phyloP scores from a whole-genome alignment of 2,888 invertebrate species.

The Scrobipalpa costella region DNA sequence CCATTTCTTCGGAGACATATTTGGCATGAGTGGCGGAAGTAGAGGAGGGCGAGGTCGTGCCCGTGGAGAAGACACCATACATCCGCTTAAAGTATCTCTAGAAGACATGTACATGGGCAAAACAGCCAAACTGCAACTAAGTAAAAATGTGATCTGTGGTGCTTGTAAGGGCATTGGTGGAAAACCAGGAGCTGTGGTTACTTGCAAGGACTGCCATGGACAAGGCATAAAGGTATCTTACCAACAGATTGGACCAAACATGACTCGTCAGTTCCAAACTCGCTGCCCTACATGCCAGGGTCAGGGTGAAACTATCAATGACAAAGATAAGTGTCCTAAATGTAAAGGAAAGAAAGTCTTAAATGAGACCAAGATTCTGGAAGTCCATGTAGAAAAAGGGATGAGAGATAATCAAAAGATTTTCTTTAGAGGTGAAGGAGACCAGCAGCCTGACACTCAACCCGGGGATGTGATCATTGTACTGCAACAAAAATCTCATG shows the following conservation, averaged over 20 bases:
- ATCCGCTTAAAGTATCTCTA: conserved; percentile 91
- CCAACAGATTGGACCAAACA: conserved; percentile 84
- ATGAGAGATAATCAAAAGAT: conserved; percentile 94
- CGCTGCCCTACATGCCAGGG: conserved; percentile 84
- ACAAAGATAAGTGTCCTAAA: conserved; percentile 89
- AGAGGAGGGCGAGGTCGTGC: conserved; percentile 78
- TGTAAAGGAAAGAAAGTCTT: conserved; percentile 93
- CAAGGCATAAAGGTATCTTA: conserved; percentile 88
- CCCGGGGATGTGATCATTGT: conserved; percentile 95
- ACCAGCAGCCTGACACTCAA: conserved; percentile 92
- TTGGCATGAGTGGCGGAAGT: conserved; percentile 80
- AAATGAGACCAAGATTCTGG: conserved; percentile 90
- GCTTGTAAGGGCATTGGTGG: conserved; percentile 90
- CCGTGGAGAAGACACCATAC: conserved; percentile 90
- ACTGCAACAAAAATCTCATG: conserved; percentile 90
- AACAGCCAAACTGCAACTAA: conserved; percentile 89
- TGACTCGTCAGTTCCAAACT: conserved; percentile 83
- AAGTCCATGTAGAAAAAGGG: conserved; percentile 94
- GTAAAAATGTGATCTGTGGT: conserved; percentile 90
- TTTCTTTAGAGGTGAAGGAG: conserved; percentile 92
- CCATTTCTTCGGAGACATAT: conserved; percentile 82
- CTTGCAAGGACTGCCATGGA: conserved; percentile 89
- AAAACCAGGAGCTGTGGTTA: conserved; percentile 83
- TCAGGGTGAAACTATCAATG: conserved; percentile 87
- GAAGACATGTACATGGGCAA: conserved; percentile 96